phyloP scores from a whole-genome alignment of 2,888 invertebrate genomes.

The Lordiphosa fenestrarum region DNA sequence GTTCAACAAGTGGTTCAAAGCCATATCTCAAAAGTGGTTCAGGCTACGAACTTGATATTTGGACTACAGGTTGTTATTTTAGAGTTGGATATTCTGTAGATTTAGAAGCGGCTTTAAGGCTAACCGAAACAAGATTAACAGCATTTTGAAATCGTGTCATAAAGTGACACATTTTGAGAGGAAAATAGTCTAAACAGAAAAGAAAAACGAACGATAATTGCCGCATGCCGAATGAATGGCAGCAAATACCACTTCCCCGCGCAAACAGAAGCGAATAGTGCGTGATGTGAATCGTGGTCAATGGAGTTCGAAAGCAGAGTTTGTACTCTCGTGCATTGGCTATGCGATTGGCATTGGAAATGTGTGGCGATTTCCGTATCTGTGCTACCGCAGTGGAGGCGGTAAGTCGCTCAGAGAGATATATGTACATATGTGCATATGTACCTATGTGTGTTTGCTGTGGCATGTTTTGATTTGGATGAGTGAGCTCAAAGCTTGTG shows the following conservation, averaged over 20 bases:
- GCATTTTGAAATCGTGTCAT: no score
- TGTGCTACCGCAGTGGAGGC: slow-evolving; percentile 92
- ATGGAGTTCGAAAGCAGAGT: slow-evolving; percentile 89
- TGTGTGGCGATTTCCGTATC: slow-evolving; percentile 92
- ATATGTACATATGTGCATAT: neutral
- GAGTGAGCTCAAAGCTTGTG: slow-evolving; percentile 9
- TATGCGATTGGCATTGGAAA: slow-evolving; percentile 93
- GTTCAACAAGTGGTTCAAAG: no score
- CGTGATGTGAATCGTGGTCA: slow-evolving; percentile 82
- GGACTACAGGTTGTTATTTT: no score
- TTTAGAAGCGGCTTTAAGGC: no score
- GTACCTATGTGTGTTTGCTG: neutral
- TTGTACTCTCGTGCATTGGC: slow-evolving; percentile 89
- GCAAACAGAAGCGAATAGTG: slow-evolving; percentile 31
- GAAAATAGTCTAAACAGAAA: neutral
- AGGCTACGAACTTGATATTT: no score
- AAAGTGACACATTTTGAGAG: no score
- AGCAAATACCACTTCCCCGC: neutral
- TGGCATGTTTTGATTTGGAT: neutral
- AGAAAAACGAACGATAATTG: neutral
- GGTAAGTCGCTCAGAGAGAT: slow-evolving; percentile 80
- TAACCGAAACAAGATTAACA: no score
- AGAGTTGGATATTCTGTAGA: no score
- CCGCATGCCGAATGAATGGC: slow-evolving; percentile 4
- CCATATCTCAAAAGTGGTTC: no score